Evolutionary conservation across 2,797 vertebrate species (phyloP), one percentile per base, ranked within the genome.

Genomic region (Gallinago nigripennis): DNA sequence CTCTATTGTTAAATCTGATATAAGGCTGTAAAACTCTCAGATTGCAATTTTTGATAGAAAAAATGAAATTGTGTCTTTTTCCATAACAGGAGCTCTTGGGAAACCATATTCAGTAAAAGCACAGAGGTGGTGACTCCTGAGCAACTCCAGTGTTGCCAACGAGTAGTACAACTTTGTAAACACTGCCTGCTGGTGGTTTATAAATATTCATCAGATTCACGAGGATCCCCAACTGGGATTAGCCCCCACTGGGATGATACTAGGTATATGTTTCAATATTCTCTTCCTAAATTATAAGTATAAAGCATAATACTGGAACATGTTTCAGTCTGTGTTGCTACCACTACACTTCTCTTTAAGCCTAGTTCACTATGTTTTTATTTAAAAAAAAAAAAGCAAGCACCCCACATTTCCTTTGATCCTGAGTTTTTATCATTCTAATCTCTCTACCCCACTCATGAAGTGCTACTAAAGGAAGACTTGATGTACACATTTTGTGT

Each of bases 131-230:
- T 99, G 95, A 99, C 98, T 33, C 98, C 99, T 9, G 98, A 98
- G 97, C 98, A 99, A 94, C 98, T 99, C 92, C 99, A 99, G 90
- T 99, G 99, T 95, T 99, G 99, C 97, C 99, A 98, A 86, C 98
- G 98, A 86, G 97, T 99, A 96, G 99, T 99, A 23, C 99, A 99
- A 97, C 98, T 99, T 92, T 99, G 99, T 86, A 98, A 99, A 92
- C 99, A 99, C 97, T 99, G 99, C 97, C 98, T 99, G 95, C 98
- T 99, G 87, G 98, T 99, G 79, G 99, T 99, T 96, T 99, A 99
- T 98, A 99, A 99, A 98, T 99, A 99, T 63, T 98, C 99, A 46
- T 97, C 98, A 2, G 99, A 99, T 91, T 98, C 99, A 46, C 98
- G 99, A 48, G 98, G 99, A 92, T 98, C 99, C 18, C 91, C 99